phyloP scores from a whole-genome alignment of 2,113 vertebrate genomes.

The Tauraco erythrolophus region DNA sequence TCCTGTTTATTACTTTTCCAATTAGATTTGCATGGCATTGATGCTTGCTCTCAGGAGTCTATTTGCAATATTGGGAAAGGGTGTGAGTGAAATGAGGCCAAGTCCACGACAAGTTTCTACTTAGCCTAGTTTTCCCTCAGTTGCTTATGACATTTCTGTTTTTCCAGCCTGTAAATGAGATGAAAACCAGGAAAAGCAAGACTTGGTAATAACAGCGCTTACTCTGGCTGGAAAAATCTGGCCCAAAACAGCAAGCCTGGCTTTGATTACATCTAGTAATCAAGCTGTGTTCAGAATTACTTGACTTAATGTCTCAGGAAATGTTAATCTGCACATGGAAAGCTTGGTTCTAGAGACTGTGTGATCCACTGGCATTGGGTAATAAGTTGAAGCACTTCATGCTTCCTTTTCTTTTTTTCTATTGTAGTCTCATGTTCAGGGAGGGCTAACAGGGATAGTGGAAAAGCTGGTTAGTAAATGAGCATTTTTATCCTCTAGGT shows the following conservation, averaged over 20 bases:
- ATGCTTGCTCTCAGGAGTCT: conserved; percentile 31
- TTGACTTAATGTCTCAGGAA: conserved; percentile 72
- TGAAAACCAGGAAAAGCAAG: conserved; percentile 72
- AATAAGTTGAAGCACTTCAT: conserved; percentile 17
- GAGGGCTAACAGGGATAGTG: neutral
- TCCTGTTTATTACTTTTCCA: conserved; percentile 72
- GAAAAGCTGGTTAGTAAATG: neutral
- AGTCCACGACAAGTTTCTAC: conserved; percentile 39
- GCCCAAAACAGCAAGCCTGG: conserved; percentile 64
- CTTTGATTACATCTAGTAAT: conserved; percentile 76
- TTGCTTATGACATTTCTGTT: conserved; percentile 65
- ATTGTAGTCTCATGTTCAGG: neutral
- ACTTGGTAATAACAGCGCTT: conserved; percentile 51
- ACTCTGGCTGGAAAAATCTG: conserved; percentile 69
- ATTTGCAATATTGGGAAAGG: conserved; percentile 58
- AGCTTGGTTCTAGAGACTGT: conserved; percentile 29
- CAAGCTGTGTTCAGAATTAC: conserved; percentile 69
- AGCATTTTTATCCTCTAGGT: neutral
- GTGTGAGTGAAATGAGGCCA: conserved; percentile 58
- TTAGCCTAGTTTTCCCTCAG: conserved; percentile 54
- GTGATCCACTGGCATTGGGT: neutral
- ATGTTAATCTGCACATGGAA: conserved; percentile 63
- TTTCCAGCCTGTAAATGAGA: conserved; percentile 58
- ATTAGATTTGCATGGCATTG: conserved; percentile 71
- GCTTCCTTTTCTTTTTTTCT: neutral